These are phyloP conservation scores for Protobothrops flavoviridis DNA, from an alignment of 2,113 vertebrate species.

Conservation along the genomic window DNA sequence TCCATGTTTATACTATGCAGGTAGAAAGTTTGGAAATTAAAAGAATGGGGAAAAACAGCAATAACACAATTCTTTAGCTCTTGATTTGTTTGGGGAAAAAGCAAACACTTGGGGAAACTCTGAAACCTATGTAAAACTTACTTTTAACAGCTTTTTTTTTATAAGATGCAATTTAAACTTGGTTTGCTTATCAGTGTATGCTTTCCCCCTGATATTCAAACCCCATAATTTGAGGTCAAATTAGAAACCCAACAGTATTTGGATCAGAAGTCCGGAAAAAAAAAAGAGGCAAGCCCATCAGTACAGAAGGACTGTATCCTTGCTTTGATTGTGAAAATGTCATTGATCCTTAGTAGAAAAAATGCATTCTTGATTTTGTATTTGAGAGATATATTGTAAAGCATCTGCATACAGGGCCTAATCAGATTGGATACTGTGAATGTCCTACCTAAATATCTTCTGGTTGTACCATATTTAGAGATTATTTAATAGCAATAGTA, in stretches of 20 bases:
- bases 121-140: background rate
- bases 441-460: background rate
- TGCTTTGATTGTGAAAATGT: background rate
- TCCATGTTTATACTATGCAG: background rate
- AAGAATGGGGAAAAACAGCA: background rate
- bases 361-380: background rate
- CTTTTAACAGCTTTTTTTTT: background rate
- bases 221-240: background rate
- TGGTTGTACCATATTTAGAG: background rate
- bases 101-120: background rate
- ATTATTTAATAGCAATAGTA: background rate
- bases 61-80: background rate
- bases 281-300: background rate
- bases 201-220: background rate
- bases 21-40: background rate
- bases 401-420: background rate
- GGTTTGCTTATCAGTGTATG: background rate
- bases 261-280: background rate
- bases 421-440: background rate
- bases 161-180: background rate
- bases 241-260: background rate
- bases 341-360: background rate
- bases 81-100: background rate
- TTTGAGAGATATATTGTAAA: background rate
- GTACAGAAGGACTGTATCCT: background rate